Evolutionary conservation across 2,888 invertebrate species (phyloP).

Genomic region (Serripes groenlandicus): DNA sequence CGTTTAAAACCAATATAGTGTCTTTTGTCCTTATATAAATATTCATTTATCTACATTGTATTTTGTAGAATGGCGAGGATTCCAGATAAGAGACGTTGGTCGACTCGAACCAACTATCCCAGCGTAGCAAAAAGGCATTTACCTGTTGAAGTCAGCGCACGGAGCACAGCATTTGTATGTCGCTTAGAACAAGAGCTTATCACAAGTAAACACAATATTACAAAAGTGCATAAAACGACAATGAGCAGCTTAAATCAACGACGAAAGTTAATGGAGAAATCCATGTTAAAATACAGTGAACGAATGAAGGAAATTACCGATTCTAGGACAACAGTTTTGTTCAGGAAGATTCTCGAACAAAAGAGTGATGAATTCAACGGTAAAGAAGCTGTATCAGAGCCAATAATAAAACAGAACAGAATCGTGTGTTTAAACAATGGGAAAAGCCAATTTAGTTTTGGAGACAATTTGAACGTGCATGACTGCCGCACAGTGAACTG

Average conservation of each 20-base stretch:
- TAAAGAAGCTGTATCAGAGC: too few species aligned
- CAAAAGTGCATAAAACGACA: neutral
- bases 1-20: too few species aligned
- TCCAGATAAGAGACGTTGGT: neutral
- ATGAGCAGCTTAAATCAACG: slow-evolving; percentile 2
- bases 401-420: too few species aligned
- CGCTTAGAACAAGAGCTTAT: neutral
- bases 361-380: too few species aligned
- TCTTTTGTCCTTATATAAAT: too few species aligned
- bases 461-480: too few species aligned
- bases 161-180: neutral
- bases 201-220: neutral
- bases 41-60: neutral
- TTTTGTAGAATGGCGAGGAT: neutral
- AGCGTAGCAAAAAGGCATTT: neutral
- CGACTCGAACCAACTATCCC: slow-evolving; percentile 11
- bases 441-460: too few species aligned
- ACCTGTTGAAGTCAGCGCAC: neutral
- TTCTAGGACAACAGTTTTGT: slow-evolving; percentile 36
- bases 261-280: slow-evolving; percentile 54
- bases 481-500: too few species aligned
- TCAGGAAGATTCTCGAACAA: slow-evolving; percentile 30
- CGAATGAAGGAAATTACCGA: slow-evolving; percentile 53
- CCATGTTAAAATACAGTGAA: slow-evolving; percentile 55
- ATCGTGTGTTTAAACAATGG: too few species aligned